These are phyloP conservation scores for Typhlichthys subterraneus DNA, from an alignment of 2,797 vertebrate species.

Conservation along the genomic window DNA sequence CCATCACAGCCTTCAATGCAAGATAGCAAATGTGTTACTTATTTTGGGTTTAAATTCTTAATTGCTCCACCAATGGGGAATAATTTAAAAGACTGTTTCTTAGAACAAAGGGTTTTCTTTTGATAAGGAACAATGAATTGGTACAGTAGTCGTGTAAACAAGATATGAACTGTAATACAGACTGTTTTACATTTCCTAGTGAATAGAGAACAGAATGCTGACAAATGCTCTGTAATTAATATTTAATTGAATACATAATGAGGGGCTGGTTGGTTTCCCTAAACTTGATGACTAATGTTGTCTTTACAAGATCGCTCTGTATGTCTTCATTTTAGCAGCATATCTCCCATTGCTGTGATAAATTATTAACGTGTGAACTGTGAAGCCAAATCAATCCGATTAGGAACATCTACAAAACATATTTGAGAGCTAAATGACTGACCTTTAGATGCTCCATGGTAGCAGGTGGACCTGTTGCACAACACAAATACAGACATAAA, in stretches of 20 bases:
- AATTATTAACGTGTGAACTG: no score
- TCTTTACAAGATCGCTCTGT: no score
- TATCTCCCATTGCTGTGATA: conserved; percentile 13
- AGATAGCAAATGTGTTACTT: conserved; percentile 28
- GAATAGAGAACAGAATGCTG: background rate
- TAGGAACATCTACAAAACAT: no score
- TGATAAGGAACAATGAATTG: background rate
- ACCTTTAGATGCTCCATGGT: no score
- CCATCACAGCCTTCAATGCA: conserved; percentile 25
- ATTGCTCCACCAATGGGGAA: conserved; percentile 38
- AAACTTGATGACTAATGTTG: no score
- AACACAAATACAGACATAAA: no score
- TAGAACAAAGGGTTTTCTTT: conserved; percentile 31
- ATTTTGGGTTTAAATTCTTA: conserved; percentile 47
- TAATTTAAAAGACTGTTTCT: conserved; percentile 46
- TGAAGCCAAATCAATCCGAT: no score
- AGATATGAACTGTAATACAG: conserved; percentile 4
- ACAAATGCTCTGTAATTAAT: background rate
- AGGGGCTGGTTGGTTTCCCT: background rate
- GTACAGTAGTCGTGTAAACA: conserved; percentile 4
- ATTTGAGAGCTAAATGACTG: no score
- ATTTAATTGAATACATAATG: conserved; percentile 10
- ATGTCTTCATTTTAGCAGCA: conserved; percentile 14
- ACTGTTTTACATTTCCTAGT: conserved; percentile 3
- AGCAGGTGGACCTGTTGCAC: no score